Percentiles rank a stretch among this genome's conserved stretches.
These are phyloP conservation scores for Deilephila porcellus DNA, from an alignment of 2,888 invertebrate species.

Conservation along the genomic window DNA sequence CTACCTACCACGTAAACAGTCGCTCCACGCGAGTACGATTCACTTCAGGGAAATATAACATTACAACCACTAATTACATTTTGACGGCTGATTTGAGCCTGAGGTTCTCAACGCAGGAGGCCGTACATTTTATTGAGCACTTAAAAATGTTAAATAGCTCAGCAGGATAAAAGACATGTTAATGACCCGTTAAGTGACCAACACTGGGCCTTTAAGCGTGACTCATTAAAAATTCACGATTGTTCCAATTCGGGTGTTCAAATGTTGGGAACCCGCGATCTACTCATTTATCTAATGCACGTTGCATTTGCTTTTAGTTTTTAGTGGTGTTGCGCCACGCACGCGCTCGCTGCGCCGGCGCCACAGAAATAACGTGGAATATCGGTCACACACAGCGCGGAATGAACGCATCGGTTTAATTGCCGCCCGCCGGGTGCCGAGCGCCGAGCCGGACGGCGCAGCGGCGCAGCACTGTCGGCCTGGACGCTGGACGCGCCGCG, in stretches of 20 bases:
- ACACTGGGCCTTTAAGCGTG: neutral
- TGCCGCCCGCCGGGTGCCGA: constrained; percentile 46
- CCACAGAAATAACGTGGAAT: constrained; percentile 82
- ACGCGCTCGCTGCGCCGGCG: constrained; percentile 53
- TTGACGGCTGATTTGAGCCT: constrained; percentile 21
- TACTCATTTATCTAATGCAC: constrained; percentile 30
- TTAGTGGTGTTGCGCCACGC: constrained; percentile 80
- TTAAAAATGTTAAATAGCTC: constrained; percentile 11
- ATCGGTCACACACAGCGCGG: constrained; percentile 79
- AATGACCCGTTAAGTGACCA: constrained; percentile 7
- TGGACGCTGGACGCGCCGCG: constrained; percentile 72
- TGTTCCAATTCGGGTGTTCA: constrained; percentile 10
- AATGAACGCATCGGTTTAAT: constrained; percentile 78
- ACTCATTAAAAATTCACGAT: neutral
- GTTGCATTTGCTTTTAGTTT: constrained; percentile 79
- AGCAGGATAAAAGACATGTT: neutral
- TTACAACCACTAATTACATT: constrained; percentile 18
- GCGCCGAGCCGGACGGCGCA: too few species aligned
- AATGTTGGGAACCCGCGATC: constrained; percentile 25
- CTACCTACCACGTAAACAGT: neutral
- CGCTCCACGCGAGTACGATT: constrained; percentile 1
- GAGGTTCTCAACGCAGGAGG: constrained; percentile 19
- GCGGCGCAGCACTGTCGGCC: constrained; percentile 71
- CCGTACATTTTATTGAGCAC: neutral
- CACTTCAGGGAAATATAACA: constrained; percentile 14